A percentile compares a stretch with the other conserved stretches of the same genome.
These are phyloP conservation scores for Arctopsyche grandis DNA, from an alignment of 1,140 invertebrate species.

Conservation along the genomic window DNA sequence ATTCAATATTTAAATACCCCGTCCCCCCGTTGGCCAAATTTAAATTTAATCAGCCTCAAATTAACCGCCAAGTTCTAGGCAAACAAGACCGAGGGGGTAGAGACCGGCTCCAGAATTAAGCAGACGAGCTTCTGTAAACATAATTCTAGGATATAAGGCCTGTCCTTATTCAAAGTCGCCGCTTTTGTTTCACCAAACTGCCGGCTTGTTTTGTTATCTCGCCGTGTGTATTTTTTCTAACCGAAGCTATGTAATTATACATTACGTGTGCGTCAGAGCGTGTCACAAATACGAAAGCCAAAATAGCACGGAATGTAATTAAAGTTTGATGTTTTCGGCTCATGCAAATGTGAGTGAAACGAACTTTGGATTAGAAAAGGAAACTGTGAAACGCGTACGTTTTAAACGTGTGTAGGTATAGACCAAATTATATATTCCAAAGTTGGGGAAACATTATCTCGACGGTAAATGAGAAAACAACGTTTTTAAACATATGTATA, in stretches of 20 bases:
- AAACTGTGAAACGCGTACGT: not conserved
- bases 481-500: no score
- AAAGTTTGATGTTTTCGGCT: not conserved
- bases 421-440: no score
- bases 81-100: conserved; percentile 17
- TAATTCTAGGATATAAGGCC: conserved; percentile 20
- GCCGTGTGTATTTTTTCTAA: conserved; percentile 4
- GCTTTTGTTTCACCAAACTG: conserved; percentile 13
- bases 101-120: conserved; percentile 33
- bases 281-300: no score
- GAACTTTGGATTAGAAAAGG: not conserved
- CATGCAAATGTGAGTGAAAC: not conserved
- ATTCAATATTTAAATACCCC: conserved; percentile 46
- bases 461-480: no score
- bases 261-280: no score
- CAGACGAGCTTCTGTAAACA: conserved; percentile 41
- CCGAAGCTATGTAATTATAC: not conserved
- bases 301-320: not conserved
- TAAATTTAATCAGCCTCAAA: conserved; percentile 52
- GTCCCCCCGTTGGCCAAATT: conserved; percentile 22
- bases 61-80: conserved; percentile 45
- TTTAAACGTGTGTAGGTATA: not conserved
- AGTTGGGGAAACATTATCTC: no score
- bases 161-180: conserved; percentile 15
- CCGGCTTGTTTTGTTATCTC: not conserved